Base-by-base conservation (phyloP, 2,888 invertebrate species). In the Cryptophagus acutangulus region DNA sequence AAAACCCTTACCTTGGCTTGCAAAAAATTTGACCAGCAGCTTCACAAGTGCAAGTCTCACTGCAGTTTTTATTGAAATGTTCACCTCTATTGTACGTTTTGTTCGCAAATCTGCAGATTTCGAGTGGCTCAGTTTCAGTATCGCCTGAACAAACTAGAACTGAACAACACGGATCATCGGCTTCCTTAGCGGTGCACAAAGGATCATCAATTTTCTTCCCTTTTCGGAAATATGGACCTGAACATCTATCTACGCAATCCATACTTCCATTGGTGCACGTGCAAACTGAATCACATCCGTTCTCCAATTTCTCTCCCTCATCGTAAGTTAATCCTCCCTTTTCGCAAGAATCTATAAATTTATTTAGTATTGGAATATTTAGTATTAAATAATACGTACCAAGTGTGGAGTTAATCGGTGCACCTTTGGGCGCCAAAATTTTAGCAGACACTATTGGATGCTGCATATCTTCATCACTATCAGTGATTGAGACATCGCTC, bases 401-500 rank as follows among this genome's bases (percentile, higher is more conserved):
- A 9, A 36, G 24, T 10, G 47, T 47, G 13, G 41, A 42, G 39
- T 52, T 51, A 15, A 48, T 47, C 28, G 33, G 13, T 2, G 43
- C 35, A 6, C 34, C 40, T 45, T 60, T 58, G 17, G 52, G 45
- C 4, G 53, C 42, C 25, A 60, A 45, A 38, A 62, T 63, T 44
- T 58, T 61, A 3, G 58, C 48, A 20, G 43, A 45, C 2, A 51
- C 35, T 46, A 57, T 50, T 17, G 49, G 52, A 31, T 66, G 67
- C 64, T 50, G 43, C 14, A 43, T 66, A 25, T 70, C 69, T 36
- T 73, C 72, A 9, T 81, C 83, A 36, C 83, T 78, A 44, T 76
- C 76, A 52, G 84, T 82, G 73, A 87, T 78, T 55, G 78, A 85
- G 13, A 87, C 84, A 64, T 87, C 84, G 62, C 87, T 87, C n/a